Base-by-base conservation (phyloP, 2,888 invertebrate species). In the Drosophila barbarae region DNA sequence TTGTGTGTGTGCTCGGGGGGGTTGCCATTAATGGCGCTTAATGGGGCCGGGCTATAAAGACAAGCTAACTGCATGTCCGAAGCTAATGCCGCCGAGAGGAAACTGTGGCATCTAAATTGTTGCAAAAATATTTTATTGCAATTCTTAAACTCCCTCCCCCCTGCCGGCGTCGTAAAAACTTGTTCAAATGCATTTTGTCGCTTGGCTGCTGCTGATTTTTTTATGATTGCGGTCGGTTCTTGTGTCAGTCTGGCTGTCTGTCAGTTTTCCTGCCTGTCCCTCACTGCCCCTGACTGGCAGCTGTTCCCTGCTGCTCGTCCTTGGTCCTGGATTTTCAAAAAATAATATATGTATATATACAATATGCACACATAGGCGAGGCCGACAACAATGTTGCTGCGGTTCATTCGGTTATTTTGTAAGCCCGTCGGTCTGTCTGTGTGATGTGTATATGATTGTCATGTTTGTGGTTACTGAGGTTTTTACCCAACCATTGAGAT, bases 81-180 rank as follows among this genome's bases (percentile, higher is more conserved):
- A 35, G 52, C 70, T 69, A 69, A 63, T 70, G 69, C 59, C 60
- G 51, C 34, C 42, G 36, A 51, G 53, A 42, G 67, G 58, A 68
- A 69, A 44, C 58, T 35, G 64, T 69, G 75, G 69, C 83, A 77
- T 76, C 83, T 81, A 81, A 81, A 83, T 81, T 81, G 81, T 81
- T 83, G 81, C 81, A 83, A 79, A 49, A 81, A 72, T 81, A 73
- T 83, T 81, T 81, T 77, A 79, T 79, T 79, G 79, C 79, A 74
- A 61, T 85, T 74, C 74, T 85, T 76, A 61, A 82, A 76, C 53
- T 23, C 30, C 72, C 53, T 23, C 9, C 26, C 15, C 38, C 18
- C 18, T 10, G 15, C 9, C 18, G 23, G 15, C 60, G 21, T 78
- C 85, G 80, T 78, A 76, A 84, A 77, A 84, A 71, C 61, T 76